A percentile compares a stretch with the other conserved stretches of the same genome.
phyloP scores from a whole-genome alignment of 2,888 invertebrate species.

The Heliconius aoede region DNA sequence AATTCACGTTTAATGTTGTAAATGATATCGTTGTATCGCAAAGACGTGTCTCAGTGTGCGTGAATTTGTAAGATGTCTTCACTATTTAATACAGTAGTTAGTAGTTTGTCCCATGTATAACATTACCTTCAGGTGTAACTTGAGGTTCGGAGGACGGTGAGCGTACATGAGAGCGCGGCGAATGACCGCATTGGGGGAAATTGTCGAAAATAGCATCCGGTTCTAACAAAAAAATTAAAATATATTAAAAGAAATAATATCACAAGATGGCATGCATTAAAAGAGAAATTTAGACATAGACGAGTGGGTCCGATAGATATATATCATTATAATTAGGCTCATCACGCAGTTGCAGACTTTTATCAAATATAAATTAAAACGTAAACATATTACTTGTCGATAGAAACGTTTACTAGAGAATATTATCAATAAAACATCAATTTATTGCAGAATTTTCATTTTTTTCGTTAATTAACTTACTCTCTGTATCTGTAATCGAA shows the following conservation, averaged over 20 bases:
- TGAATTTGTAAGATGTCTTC: no score
- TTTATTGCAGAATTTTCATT: not conserved
- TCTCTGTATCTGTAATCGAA: no score
- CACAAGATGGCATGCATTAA: not conserved
- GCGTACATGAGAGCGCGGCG: conserved; percentile 68
- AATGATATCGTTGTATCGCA: no score
- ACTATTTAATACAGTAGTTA: no score
- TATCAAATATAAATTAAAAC: not conserved
- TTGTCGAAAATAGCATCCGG: conserved; percentile 89
- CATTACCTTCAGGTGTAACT: conserved; percentile 74
- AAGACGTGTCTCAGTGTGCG: no score
- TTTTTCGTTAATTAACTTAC: not conserved
- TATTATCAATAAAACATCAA: not conserved
- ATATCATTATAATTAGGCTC: no score
- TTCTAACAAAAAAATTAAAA: conserved; percentile 70
- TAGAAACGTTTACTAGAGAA: not conserved
- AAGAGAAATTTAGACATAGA: not conserved
- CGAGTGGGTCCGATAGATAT: not conserved
- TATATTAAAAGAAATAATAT: not conserved
- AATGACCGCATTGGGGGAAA: conserved; percentile 82
- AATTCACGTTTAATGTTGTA: no score
- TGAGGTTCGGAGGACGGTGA: conserved; percentile 75
- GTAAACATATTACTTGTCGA: not conserved
- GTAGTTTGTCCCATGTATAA: no score
- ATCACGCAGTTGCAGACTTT: not conserved